Conservation (phyloP, 2,888 invertebrate genomes). For the Metalampra italica region DNA sequence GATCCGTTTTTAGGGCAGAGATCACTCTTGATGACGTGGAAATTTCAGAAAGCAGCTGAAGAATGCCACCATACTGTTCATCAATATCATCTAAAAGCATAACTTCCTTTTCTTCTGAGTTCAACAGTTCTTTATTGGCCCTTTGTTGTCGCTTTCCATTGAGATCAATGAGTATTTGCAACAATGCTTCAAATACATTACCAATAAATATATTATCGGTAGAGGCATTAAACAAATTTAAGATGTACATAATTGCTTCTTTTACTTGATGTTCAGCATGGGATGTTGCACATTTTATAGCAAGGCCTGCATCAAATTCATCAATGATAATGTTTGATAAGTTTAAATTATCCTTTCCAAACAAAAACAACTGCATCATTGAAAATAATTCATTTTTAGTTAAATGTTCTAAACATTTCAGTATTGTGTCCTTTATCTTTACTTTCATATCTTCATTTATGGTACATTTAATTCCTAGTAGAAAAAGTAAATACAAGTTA, state of each 20-base stretch:
- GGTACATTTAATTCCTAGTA: constrained; percentile 52
- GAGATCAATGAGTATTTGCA: constrained; percentile 46
- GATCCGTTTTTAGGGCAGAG: constrained; percentile 57
- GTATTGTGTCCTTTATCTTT: constrained; percentile 53
- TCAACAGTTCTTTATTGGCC: constrained; percentile 40
- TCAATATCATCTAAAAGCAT: constrained; percentile 41
- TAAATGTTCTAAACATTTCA: constrained; percentile 48
- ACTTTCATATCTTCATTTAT: constrained; percentile 41
- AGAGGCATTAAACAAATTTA: constrained; percentile 43
- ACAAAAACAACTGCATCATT: constrained; percentile 37
- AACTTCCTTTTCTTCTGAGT: constrained; percentile 54
- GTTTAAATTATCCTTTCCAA: constrained; percentile 29
- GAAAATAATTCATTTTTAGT: constrained; percentile 28
- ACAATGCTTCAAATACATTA: constrained; percentile 45
- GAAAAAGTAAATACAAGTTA: constrained; percentile 62
- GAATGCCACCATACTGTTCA: constrained; percentile 61
- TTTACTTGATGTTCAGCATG: constrained; percentile 28
- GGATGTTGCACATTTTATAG: constrained; percentile 40
- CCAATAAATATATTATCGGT: constrained; percentile 32
- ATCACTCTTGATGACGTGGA: constrained; percentile 63
- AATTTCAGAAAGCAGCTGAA: constrained; percentile 73
- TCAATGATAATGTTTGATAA: constrained; percentile 33
- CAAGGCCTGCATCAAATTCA: constrained; percentile 59
- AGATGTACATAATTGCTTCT: constrained; percentile 44
- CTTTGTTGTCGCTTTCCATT: constrained; percentile 33